phyloP scores from a whole-genome alignment of 2,888 invertebrate species.

The Molorchus minor region DNA sequence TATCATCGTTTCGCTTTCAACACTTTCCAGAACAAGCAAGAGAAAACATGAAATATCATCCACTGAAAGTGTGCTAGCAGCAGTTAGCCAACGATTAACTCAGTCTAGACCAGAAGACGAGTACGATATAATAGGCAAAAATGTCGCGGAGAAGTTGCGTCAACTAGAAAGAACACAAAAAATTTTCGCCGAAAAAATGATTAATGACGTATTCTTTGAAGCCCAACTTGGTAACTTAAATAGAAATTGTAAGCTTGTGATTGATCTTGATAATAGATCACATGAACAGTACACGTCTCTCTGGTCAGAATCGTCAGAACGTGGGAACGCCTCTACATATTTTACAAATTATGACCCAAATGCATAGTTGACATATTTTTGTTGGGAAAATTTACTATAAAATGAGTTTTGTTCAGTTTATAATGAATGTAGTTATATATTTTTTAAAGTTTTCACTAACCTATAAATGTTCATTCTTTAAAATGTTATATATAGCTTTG shows the following conservation, averaged over 20 bases:
- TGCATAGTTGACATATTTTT: constrained; percentile 1
- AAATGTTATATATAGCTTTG: background rate
- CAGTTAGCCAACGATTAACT: background rate
- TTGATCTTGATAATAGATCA: background rate
- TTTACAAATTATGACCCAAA: background rate
- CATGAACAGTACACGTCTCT: background rate
- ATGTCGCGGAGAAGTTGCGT: constrained; percentile 2
- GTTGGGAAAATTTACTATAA: background rate
- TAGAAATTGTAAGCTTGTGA: background rate
- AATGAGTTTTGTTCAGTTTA: background rate
- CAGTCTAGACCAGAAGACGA: background rate
- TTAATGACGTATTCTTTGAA: constrained; percentile 1
- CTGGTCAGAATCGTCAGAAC: background rate
- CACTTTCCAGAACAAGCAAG: background rate
- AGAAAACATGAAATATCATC: background rate
- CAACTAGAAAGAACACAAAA: background rate
- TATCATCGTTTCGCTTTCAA: background rate
- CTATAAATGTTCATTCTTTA: constrained; percentile 24
- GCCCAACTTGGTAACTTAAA: background rate
- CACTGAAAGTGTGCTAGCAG: background rate
- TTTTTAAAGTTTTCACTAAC: constrained; percentile 21
- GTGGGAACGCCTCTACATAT: background rate
- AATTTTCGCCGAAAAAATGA: background rate
- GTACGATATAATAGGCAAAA: constrained; percentile 1
- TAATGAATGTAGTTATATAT: background rate